Conservation (phyloP, 2,888 invertebrate species). For the Meiosimyza platycephala region DNA sequence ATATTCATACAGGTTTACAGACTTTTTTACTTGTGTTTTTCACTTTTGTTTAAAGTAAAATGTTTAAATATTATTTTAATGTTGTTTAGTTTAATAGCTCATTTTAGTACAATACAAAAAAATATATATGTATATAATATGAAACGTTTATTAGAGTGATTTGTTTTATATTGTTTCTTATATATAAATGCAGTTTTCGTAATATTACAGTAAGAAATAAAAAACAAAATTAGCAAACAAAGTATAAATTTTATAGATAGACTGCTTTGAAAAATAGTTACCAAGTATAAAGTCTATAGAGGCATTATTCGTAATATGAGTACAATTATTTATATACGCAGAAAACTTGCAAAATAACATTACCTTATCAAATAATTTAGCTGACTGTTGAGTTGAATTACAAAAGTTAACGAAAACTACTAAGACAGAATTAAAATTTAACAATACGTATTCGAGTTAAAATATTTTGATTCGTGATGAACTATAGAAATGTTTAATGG, state of each 20-base stretch:
- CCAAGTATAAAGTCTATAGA: slow-evolving; percentile 4
- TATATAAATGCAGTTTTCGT: slow-evolving; percentile 31
- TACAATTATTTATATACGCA: too few relatives aligned
- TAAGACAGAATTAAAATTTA: too few relatives aligned
- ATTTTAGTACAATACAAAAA: slow-evolving; percentile 29
- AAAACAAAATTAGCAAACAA: background rate
- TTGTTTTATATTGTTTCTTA: slow-evolving; percentile 20
- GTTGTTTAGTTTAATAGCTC: slow-evolving; percentile 10
- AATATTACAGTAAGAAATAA: slow-evolving; percentile 4
- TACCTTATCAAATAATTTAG: background rate
- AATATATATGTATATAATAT: slow-evolving; percentile 11
- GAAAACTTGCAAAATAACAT: background rate
- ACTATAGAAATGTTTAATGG: background rate
- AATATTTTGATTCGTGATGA: too few relatives aligned
- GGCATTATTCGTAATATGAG: background rate
- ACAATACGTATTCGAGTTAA: too few relatives aligned
- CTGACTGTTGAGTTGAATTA: background rate
- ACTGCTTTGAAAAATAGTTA: slow-evolving; percentile 16
- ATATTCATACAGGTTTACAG: slow-evolving; percentile 32
- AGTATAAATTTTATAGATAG: background rate
- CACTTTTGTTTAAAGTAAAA: slow-evolving; percentile 29
- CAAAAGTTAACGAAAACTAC: background rate
- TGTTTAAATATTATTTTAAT: slow-evolving; percentile 7
- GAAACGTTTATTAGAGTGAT: slow-evolving; percentile 17
- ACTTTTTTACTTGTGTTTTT: slow-evolving; percentile 25